Evolutionary conservation across 2,797 vertebrate genomes (phyloP).

Genomic region (Gallirallus australis): DNA sequence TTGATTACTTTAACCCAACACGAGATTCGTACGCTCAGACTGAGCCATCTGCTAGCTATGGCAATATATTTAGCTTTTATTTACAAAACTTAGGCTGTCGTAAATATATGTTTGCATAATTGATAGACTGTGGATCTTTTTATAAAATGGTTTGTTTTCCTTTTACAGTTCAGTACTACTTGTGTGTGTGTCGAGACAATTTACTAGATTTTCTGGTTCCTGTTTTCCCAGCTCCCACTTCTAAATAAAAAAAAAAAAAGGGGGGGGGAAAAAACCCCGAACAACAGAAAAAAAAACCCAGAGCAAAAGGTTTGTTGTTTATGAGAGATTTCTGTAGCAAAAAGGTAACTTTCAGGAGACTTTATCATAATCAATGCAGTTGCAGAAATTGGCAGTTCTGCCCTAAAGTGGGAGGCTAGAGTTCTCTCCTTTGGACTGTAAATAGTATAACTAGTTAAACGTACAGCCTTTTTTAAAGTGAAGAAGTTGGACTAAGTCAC

Average conservation of each 20-base stretch:
- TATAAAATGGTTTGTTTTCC: background rate
- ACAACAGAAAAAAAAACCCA: background rate
- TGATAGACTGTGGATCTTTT: constrained; percentile 15
- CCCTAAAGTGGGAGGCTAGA: background rate
- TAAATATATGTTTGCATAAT: constrained; percentile 36
- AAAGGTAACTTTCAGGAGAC: background rate
- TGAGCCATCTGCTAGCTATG: constrained; percentile 36
- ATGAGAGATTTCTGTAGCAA: background rate
- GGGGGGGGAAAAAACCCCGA: background rate
- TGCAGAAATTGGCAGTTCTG: background rate
- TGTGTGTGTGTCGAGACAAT: background rate
- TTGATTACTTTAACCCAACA: background rate
- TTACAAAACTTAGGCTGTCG: background rate
- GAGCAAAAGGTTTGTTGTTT: background rate
- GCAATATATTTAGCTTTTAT: constrained; percentile 30
- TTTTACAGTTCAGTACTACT: background rate
- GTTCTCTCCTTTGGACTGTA: background rate
- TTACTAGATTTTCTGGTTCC: constrained; percentile 16
- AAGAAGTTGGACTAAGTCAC: background rate
- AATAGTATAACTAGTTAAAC: background rate
- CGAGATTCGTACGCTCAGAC: background rate
- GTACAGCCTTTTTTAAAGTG: background rate
- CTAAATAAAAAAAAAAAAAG: background rate
- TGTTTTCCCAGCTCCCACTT: background rate
- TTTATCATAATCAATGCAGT: background rate